Percentiles rank a stretch among this genome's conserved stretches.
Conservation (phyloP, 2,113 vertebrate genomes). For the Burhinus bistriatus region DNA sequence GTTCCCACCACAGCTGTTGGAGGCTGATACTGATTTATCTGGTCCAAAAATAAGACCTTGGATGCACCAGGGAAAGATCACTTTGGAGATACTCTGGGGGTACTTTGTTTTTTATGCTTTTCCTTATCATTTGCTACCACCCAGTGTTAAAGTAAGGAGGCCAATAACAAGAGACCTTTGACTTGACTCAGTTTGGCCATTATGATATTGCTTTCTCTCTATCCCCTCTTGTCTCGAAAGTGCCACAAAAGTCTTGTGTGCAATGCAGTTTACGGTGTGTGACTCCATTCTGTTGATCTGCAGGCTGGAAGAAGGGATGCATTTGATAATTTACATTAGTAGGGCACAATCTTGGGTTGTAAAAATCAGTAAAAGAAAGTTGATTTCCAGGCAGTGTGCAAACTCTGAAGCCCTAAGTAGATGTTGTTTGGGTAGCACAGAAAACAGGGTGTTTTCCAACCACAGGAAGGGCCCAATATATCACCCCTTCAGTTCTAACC, state of each 20-base stretch:
- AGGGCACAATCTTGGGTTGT: background rate
- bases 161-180: background rate
- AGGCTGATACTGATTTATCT: background rate
- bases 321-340: background rate
- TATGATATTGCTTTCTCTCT: background rate
- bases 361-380: background rate
- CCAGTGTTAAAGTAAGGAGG: background rate
- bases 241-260: background rate
- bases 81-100: background rate
- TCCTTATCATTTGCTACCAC: background rate
- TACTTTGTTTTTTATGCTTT: background rate
- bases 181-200: background rate
- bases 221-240: background rate
- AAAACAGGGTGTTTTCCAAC: background rate
- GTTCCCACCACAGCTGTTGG: background rate
- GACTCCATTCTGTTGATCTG: background rate
- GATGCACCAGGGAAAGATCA: background rate
- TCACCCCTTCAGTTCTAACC: background rate
- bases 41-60: background rate
- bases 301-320: background rate
- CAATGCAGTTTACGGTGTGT: background rate
- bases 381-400: accelerated
- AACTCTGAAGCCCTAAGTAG: background rate
- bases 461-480: background rate
- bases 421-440: background rate